Percentiles rank a stretch among this genome's conserved stretches.
These are phyloP conservation scores for Lasioglossum albipes DNA, from an alignment of 1,140 invertebrate genomes.

Conservation along the genomic window DNA sequence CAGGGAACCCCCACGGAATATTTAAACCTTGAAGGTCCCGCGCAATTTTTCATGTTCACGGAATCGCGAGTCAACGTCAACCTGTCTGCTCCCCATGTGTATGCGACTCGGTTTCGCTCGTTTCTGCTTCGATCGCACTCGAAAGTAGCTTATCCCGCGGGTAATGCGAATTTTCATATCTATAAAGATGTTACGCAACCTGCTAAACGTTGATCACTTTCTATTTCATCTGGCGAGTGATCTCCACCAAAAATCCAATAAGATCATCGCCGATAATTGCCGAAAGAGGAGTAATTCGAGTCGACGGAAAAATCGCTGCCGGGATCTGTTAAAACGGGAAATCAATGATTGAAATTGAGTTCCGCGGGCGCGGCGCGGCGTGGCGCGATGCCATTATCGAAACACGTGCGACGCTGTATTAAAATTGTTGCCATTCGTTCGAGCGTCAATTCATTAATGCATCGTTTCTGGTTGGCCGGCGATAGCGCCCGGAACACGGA, in stretches of 20 bases:
- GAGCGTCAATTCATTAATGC: slow-evolving; percentile 55
- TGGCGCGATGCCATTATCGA: slow-evolving; percentile 38
- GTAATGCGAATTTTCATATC: too few species aligned
- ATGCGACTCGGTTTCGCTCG: not conserved
- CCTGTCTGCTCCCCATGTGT: not conserved
- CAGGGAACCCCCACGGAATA: not conserved
- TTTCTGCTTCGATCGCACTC: not conserved
- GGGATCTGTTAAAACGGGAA: not conserved
- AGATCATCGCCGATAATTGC: too few species aligned
- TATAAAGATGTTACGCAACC: too few species aligned
- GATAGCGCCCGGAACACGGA: slow-evolving; percentile 10
- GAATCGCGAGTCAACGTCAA: not conserved
- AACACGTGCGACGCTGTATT: slow-evolving; percentile 31
- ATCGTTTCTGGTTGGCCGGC: slow-evolving; percentile 4
- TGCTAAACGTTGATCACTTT: too few species aligned
- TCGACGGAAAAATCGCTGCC: too few species aligned
- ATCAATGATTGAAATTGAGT: slow-evolving; percentile 5
- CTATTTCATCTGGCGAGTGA: too few species aligned
- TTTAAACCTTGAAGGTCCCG: not conserved
- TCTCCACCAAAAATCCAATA: too few species aligned
- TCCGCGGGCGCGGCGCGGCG: not conserved
- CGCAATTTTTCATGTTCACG: slow-evolving; percentile 1
- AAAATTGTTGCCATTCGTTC: slow-evolving; percentile 49
- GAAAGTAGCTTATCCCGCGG: not conserved
- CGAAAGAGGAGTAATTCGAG: too few species aligned